Evolutionary conservation across 2,888 invertebrate genomes (phyloP).

Genomic region (Eurois occulta): DNA sequence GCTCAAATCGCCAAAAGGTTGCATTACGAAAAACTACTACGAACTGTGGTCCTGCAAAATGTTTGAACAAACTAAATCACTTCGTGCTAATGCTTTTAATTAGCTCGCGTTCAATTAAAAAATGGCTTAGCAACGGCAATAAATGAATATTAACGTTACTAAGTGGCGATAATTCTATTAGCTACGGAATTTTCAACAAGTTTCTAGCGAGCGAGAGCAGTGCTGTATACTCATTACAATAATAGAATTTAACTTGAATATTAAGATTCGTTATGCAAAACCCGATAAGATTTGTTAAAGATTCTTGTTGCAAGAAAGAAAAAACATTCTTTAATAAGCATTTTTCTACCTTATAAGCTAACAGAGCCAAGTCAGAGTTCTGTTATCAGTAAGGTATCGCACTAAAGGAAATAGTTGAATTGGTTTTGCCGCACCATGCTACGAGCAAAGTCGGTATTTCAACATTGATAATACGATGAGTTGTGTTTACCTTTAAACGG

Average conservation of each 20-base stretch:
- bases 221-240: background rate
- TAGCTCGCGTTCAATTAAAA: slow-evolving; percentile 29
- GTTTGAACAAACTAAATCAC: slow-evolving; percentile 10
- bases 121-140: slow-evolving; percentile 50
- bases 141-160: slow-evolving; percentile 44
- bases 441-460: slow-evolving; percentile 11
- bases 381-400: slow-evolving; percentile 18
- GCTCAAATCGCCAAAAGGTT: background rate
- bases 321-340: background rate
- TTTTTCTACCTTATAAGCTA: slow-evolving; percentile 2
- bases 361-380: background rate
- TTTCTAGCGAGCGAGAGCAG: slow-evolving; percentile 19
- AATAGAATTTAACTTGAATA: slow-evolving; percentile 8
- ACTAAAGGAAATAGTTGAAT: slow-evolving; percentile 21
- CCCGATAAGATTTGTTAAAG: slow-evolving; percentile 2
- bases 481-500: slow-evolving; percentile 12
- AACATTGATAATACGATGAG: background rate
- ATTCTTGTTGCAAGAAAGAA: background rate
- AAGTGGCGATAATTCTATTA: slow-evolving; percentile 47
- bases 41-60: background rate
- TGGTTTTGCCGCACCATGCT: background rate
- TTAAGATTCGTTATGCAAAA: background rate
- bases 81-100: slow-evolving; percentile 36
- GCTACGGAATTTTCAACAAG: slow-evolving; percentile 40
- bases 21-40: background rate